Evolutionary conservation across 2,888 invertebrate genomes (phyloP).

Genomic region (Lasioglossum leucozonium): DNA sequence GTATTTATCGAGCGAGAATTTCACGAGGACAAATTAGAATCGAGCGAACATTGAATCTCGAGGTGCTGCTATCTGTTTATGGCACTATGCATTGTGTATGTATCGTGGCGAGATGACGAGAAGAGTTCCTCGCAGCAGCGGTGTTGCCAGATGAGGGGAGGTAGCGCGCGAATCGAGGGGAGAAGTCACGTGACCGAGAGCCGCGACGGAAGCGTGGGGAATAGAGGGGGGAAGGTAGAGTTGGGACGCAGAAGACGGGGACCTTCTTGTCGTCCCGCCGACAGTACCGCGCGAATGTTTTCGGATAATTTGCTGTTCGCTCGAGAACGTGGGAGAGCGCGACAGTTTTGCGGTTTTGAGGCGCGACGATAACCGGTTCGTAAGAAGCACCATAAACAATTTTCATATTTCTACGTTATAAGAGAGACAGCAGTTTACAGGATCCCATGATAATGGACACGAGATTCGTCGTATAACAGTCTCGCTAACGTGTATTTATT

Average conservation of each 20-base stretch:
- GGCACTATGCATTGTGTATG: too few species aligned
- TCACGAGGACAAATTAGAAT: background rate
- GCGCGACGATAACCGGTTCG: background rate
- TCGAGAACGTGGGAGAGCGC: background rate
- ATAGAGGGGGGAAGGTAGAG: too few species aligned
- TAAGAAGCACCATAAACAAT: constrained; percentile 3
- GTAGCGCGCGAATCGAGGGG: too few species aligned
- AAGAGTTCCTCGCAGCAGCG: too few species aligned
- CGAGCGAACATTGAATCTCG: background rate
- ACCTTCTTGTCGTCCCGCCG: too few species aligned
- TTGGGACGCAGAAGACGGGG: too few species aligned
- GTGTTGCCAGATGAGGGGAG: too few species aligned
- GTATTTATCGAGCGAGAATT: background rate
- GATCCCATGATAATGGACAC: constrained; percentile 4
- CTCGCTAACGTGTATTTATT: constrained; percentile 49
- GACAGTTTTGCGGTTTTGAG: constrained; percentile 20
- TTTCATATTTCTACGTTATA: constrained; percentile 45
- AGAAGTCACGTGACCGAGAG: too few species aligned
- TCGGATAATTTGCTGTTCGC: background rate
- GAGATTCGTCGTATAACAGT: constrained; percentile 17
- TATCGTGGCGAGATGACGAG: too few species aligned
- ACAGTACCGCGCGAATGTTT: too few species aligned
- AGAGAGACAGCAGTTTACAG: background rate
- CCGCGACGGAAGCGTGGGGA: too few species aligned
- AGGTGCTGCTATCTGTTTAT: background rate